Evolutionary conservation across 2,888 invertebrate species (phyloP), one percentile per base, ranked within the genome.

Genomic region (Erebia ligea): DNA sequence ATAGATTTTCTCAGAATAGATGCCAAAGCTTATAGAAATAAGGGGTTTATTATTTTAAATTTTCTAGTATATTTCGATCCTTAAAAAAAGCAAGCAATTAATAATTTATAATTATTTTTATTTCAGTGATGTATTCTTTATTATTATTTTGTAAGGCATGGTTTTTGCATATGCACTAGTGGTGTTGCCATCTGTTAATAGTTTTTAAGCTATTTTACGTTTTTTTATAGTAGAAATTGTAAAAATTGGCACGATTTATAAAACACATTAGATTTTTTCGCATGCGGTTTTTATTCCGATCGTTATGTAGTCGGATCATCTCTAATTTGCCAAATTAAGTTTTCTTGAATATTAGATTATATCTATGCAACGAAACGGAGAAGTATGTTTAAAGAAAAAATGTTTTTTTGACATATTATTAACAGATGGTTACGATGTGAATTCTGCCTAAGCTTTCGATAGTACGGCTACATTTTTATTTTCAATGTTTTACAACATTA

Each of bases 401-500:
- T n/a, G n/a, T n/a, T 6, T 50, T 13, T 1, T n/a, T 50, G 25
- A n/a, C n/a, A 25, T 21, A 45, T 69, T 71, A 71, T 69, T 68
- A 67, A 67, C 63, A 68, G 65, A 71, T 73, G 69, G 67, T 57
- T 56, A 15, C 19, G 10, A 62, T 70, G 72, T 70, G 58, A 73
- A 67, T 74, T 74, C 72, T 72, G 69, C 62, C 62, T 69, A 48
- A 8, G 21, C n/a, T 52, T 45, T 58, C 52, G 17, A 48, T 58
- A 5, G 6, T 50, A n/a, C n/a, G 50, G 50, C 54, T 54, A 48
- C 6, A 67, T 19, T 11, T 5, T 21, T 17, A 50, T 50, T 63
- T 34, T 63, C 21, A 50, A 25, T 52, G 8, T 52, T 2, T 17
- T 17, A 52, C 2, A 8, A 52, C 0, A 17, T 52, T 52, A 17